These are phyloP conservation scores for Caenorhabditis panamensis DNA, from an alignment of 2,888 invertebrate species.

Conservation along the genomic window DNA sequence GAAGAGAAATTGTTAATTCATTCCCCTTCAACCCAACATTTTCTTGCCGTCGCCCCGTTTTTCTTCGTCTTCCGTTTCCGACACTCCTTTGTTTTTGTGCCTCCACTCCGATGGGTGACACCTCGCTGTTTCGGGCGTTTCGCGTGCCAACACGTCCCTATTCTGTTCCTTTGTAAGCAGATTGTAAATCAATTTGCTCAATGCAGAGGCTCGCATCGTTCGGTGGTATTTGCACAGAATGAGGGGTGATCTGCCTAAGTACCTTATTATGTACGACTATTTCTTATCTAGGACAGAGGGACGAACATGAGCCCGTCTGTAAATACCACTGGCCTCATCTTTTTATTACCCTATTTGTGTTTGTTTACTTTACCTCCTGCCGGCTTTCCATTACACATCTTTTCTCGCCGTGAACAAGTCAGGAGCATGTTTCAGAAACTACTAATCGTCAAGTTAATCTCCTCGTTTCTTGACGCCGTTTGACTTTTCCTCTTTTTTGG, in stretches of 20 bases:
- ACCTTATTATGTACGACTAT: conserved; percentile 57
- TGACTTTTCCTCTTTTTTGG: conserved; percentile 12
- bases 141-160: conserved; percentile 48
- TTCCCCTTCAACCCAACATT: conserved; percentile 6
- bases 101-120: conserved; percentile 37
- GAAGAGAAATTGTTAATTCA: conserved; percentile 53
- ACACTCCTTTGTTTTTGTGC: conserved; percentile 48
- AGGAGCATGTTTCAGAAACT: conserved; percentile 28
- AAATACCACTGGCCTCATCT: conserved; percentile 33
- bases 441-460: conserved; percentile 56
- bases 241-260: conserved; percentile 56
- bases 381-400: conserved; percentile 12
- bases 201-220: conserved; percentile 38
- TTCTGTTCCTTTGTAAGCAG: conserved; percentile 37
- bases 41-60: conserved; percentile 14
- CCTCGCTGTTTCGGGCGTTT: conserved; percentile 23
- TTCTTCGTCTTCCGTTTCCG: conserved; percentile 31
- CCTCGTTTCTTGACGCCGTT: conserved; percentile 28
- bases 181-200: conserved; percentile 60
- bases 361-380: conserved; percentile 23
- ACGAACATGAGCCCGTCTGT: conserved; percentile 41
- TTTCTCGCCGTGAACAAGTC: conserved; percentile 5
- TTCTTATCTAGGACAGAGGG: conserved; percentile 41
- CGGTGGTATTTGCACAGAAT: conserved; percentile 48
- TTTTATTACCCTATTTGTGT: conserved; percentile 29